Base-by-base conservation (phyloP, 1,140 invertebrate species). In the Drosophila kepulauana region DNA sequence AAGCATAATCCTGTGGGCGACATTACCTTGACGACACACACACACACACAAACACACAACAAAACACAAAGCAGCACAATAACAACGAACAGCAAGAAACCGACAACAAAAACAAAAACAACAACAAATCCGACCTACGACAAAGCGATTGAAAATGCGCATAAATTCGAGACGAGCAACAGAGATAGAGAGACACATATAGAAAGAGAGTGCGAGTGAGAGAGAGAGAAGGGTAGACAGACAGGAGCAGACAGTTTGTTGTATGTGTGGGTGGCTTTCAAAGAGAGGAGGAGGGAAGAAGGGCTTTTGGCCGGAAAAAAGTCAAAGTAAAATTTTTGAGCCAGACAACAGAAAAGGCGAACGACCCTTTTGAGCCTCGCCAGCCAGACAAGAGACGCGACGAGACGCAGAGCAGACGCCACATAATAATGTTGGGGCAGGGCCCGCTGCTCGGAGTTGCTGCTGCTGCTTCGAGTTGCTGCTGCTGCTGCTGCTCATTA, bases 271-370 rank as follows among this genome's bases (percentile, higher is more conserved):
- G 69, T 72, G 68, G 30, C 16, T 56, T 57, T 56, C 10, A 0
- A 25, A 25, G 20, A 25, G 20, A 25, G 0, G 20, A 20, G 20
- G 20, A 16, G 20, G 20, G 20, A 25, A 25, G 3, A 0, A 25
- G 35, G 68, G 30, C 33, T 56, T 63, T 63, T 63, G 51, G 25
- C 20, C 51, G 43, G 38, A 73, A 76, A 69, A 84, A 78, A 78
- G 69, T 76, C 76, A 79, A 81, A 88, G 70, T 74, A 89, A 87
- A 88, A 87, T 82, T 75, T 57, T 25, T 25, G 20, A n/a, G 78
- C 85, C 84, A 88, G 88, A 88, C 84, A 91, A 85, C 75, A 85
- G 89, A 91, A 89, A 91, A 91, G 88, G 88, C 88, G 89, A 91
- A 91, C 85, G 88, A 91, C 85, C 88, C 81, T 91, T 91, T 87